Evolutionary conservation across 2,888 invertebrate genomes (phyloP).

Genomic region (Gasteruption jaculator): DNA sequence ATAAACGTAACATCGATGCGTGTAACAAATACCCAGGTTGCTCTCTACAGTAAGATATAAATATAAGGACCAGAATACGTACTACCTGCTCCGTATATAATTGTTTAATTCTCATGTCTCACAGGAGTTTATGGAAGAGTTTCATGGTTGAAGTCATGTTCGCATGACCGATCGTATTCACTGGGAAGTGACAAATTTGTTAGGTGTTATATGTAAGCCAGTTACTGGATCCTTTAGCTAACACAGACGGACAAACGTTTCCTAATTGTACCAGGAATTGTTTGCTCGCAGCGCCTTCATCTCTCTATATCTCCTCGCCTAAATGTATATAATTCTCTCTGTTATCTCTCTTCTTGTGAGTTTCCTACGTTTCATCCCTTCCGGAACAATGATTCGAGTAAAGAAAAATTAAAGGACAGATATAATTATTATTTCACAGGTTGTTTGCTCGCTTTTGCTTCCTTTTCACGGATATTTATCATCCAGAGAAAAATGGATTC

Average conservation of each 20-base stretch:
- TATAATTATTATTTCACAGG: neutral
- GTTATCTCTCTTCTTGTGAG: slow-evolving; percentile 22
- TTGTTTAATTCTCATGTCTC: slow-evolving; percentile 12
- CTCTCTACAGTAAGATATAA: no score
- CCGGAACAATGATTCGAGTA: slow-evolving; percentile 26
- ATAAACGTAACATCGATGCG: no score
- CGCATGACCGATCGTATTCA: slow-evolving; percentile 25
- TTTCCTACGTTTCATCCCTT: slow-evolving; percentile 26
- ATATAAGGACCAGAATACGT: no score
- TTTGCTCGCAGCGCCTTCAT: slow-evolving; percentile 28
- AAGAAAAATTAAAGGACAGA: neutral
- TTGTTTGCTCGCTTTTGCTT: neutral
- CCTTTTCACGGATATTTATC: neutral
- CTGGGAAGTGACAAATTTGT: slow-evolving; percentile 24
- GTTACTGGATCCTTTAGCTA: slow-evolving; percentile 39
- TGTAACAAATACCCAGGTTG: no score
- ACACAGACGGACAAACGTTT: slow-evolving; percentile 39
- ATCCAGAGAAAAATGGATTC: no score
- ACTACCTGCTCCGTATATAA: no score
- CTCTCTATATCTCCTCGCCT: slow-evolving; percentile 3
- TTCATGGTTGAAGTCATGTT: no score
- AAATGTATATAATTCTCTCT: slow-evolving; percentile 21
- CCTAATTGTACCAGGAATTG: slow-evolving; percentile 42
- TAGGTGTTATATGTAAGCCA: slow-evolving; percentile 35
- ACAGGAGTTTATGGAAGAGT: no score